Percentiles rank a stretch among this genome's conserved stretches.
Evolutionary conservation across 2,113 vertebrate species (phyloP).

Genomic region (Thomomys bottae): DNA sequence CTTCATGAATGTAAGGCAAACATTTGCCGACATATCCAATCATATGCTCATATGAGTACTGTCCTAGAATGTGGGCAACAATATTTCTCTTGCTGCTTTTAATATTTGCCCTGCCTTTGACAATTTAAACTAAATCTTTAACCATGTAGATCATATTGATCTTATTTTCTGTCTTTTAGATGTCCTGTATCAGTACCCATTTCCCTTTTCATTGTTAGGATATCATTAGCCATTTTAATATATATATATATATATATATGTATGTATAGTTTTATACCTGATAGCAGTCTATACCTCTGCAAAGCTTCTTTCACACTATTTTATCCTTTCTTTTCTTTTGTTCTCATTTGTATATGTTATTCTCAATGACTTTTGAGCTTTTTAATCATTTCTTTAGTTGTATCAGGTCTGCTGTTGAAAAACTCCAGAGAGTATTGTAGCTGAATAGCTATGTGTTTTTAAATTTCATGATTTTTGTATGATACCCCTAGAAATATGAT

Average conservation of each 20-base stretch:
- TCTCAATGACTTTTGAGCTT: not conserved
- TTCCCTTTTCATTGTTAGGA: not conserved
- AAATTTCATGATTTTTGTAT: not conserved
- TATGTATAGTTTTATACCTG: not conserved
- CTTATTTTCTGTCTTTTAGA: not conserved
- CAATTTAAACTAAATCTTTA: not conserved
- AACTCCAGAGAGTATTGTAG: not conserved
- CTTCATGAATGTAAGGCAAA: not conserved
- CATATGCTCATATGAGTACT: accelerated
- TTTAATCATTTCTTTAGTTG: not conserved
- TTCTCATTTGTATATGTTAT: not conserved
- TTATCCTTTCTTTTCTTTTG: not conserved
- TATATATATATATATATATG: too few species aligned
- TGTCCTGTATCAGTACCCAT: not conserved
- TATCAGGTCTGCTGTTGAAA: not conserved
- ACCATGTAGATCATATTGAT: not conserved
- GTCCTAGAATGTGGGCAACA: not conserved
- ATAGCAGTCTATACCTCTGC: not conserved
- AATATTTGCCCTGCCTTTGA: not conserved
- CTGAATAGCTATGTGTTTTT: not conserved
- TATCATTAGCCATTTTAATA: not conserved
- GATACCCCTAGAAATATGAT: not conserved
- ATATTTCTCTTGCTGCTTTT: not conserved
- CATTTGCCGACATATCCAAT: not conserved
- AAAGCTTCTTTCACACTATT: not conserved